Conservation (phyloP, 2,888 invertebrate genomes). For the Parasteatoda lunata region DNA sequence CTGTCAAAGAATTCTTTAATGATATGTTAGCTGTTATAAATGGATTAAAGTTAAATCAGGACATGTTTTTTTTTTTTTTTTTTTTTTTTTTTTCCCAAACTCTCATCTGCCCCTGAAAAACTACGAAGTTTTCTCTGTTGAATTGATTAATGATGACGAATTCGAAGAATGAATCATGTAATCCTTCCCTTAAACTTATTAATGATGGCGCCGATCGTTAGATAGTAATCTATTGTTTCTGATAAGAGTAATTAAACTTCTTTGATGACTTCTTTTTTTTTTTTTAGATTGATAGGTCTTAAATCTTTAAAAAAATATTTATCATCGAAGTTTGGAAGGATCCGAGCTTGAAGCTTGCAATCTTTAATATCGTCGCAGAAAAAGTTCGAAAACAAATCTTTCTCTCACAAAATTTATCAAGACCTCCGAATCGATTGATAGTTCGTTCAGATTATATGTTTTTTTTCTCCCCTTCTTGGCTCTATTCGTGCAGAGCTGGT, state of each 20-base stretch:
- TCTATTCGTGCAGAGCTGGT: slow-evolving; percentile 19
- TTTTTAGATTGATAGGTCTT: not conserved
- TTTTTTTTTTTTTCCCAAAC: too few relatives aligned
- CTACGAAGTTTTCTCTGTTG: too few relatives aligned
- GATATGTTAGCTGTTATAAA: too few relatives aligned
- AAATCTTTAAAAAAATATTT: not conserved
- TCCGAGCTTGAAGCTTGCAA: not conserved
- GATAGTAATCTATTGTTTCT: not conserved
- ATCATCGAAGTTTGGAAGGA: too few relatives aligned
- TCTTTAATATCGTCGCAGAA: slow-evolving; percentile 22
- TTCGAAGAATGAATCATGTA: too few relatives aligned
- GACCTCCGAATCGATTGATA: slow-evolving; percentile 53
- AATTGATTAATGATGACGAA: too few relatives aligned
- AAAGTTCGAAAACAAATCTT: slow-evolving; percentile 53
- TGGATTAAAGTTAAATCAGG: too few relatives aligned
- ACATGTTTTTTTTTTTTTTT: too few relatives aligned
- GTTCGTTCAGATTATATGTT: not conserved
- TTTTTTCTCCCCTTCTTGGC: slow-evolving; percentile 2
- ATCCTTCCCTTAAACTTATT: too few relatives aligned
- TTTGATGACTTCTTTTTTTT: not conserved
- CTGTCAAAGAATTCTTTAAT: too few relatives aligned
- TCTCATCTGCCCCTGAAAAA: too few relatives aligned
- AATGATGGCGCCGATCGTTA: not conserved
- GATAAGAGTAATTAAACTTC: not conserved
- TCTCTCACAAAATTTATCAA: slow-evolving; percentile 50